A percentile compares a stretch with the other conserved stretches of the same genome.
phyloP scores from a whole-genome alignment of 2,797 vertebrate species.

The Thripadectes ignobilis region DNA sequence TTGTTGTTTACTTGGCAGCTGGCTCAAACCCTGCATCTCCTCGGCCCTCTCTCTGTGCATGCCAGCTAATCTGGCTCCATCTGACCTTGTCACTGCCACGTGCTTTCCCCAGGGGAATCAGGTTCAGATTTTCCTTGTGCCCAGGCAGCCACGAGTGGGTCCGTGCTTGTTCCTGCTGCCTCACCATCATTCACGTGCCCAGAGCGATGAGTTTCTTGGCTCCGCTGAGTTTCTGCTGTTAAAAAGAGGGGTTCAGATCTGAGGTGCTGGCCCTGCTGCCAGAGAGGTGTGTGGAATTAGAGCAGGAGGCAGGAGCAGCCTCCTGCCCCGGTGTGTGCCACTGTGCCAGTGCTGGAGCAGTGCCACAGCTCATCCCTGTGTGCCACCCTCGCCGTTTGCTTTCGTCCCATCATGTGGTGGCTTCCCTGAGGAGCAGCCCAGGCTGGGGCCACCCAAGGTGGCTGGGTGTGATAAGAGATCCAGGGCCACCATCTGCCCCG shows the following conservation, averaged over 20 bases:
- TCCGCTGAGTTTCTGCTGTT: not conserved
- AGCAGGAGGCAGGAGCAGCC: not conserved
- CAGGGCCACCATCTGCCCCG: not conserved
- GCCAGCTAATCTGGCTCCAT: slow-evolving; percentile 1
- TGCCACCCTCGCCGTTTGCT: not conserved
- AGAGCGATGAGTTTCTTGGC: fast-evolving
- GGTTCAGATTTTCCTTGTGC: slow-evolving; percentile 15
- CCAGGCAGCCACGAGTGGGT: not conserved
- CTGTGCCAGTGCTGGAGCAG: fast-evolving
- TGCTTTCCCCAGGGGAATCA: not conserved
- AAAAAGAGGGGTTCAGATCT: not conserved
- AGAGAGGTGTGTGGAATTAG: fast-evolving
- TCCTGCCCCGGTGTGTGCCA: not conserved
- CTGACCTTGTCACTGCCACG: not conserved
- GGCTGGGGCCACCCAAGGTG: slow-evolving; percentile 12
- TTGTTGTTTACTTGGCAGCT: slow-evolving; percentile 19
- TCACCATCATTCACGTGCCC: fast-evolving
- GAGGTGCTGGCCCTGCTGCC: fast-evolving
- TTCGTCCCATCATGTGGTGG: not conserved
- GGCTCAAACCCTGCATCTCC: not conserved
- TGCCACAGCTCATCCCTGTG: not conserved
- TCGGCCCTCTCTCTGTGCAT: not conserved
- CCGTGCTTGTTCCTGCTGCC: fast-evolving
- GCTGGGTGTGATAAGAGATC: slow-evolving; percentile 47
- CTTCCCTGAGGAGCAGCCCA: not conserved